Evolutionary conservation across 2,888 invertebrate genomes (phyloP).

Genomic region (Patella pellucida): DNA sequence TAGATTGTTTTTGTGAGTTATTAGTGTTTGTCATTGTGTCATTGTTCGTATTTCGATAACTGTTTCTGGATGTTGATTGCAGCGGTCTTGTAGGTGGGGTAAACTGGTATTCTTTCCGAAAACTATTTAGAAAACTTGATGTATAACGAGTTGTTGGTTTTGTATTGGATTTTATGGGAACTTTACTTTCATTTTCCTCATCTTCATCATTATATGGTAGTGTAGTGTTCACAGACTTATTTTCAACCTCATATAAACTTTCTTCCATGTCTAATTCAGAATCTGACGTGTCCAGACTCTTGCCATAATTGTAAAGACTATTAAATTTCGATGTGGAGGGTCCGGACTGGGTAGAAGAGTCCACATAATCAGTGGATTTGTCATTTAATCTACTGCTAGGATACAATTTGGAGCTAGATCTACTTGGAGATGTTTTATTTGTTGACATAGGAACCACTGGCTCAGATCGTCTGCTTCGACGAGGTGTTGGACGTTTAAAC

Average conservation of each 20-base stretch:
- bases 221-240: slow-evolving; percentile 58
- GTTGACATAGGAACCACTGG: slow-evolving; percentile 12
- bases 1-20: slow-evolving; percentile 5
- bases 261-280: slow-evolving; percentile 46
- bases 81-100: slow-evolving; percentile 14
- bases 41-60: neutral
- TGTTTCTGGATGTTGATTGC: slow-evolving; percentile 14
- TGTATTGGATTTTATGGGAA: neutral
- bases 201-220: slow-evolving; percentile 41
- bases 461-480: slow-evolving; percentile 21
- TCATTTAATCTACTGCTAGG: neutral
- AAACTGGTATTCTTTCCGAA: neutral
- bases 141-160: neutral
- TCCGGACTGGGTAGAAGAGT: neutral
- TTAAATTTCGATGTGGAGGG: neutral
- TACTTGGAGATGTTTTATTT: slow-evolving; percentile 8
- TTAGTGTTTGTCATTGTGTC: slow-evolving; percentile 20
- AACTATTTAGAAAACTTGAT: neutral
- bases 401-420: neutral
- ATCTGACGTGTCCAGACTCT: slow-evolving; percentile 53
- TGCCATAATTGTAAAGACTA: slow-evolving; percentile 15
- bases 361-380: neutral
- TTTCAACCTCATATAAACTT: slow-evolving; percentile 55
- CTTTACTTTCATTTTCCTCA: slow-evolving; percentile 18
- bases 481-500: slow-evolving; percentile 27